These are phyloP conservation scores for Grapholita molesta DNA, from an alignment of 1,140 invertebrate species.

Conservation along the genomic window DNA sequence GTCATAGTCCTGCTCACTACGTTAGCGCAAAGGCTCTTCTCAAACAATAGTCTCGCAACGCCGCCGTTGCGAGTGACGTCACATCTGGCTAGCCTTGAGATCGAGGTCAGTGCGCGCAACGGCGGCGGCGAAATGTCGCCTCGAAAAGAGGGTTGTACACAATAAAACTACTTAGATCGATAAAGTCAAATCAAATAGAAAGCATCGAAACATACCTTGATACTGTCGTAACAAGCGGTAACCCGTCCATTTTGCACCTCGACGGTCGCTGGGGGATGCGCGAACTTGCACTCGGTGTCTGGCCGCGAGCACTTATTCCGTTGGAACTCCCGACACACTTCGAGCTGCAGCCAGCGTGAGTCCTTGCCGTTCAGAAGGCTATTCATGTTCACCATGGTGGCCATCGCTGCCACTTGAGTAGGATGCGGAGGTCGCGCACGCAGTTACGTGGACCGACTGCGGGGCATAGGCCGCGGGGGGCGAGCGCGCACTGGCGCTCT, in stretches of 20 bases:
- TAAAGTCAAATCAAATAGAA: background rate
- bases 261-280: slow-evolving; percentile 99
- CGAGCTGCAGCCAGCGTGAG: slow-evolving; percentile 99
- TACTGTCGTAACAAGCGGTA: slow-evolving; percentile 99
- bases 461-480: slow-evolving; percentile 68
- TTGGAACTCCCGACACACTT: slow-evolving; percentile 99
- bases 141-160: slow-evolving; percentile 38
- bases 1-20: slow-evolving; percentile 65
- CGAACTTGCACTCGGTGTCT: slow-evolving; percentile 99
- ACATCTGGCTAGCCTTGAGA: slow-evolving; percentile 65
- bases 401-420: slow-evolving; percentile 80
- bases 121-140: slow-evolving; percentile 59
- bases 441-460: slow-evolving; percentile 66
- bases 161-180: background rate
- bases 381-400: slow-evolving; percentile 98
- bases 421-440: slow-evolving; percentile 45
- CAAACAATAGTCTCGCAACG: slow-evolving; percentile 55
- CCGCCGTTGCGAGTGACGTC: slow-evolving; percentile 61
- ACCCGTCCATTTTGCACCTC: slow-evolving; percentile 99
- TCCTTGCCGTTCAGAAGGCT: slow-evolving; percentile 98
- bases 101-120: slow-evolving; percentile 65
- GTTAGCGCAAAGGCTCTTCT: slow-evolving; percentile 59
- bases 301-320: slow-evolving; percentile 99
- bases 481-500: slow-evolving; percentile 65
- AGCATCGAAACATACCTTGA: slow-evolving; percentile 91